Evolutionary conservation across 1,140 invertebrate species (phyloP), one percentile per base, ranked within the genome.

Genomic region (Oedothorax gibbosus): DNA sequence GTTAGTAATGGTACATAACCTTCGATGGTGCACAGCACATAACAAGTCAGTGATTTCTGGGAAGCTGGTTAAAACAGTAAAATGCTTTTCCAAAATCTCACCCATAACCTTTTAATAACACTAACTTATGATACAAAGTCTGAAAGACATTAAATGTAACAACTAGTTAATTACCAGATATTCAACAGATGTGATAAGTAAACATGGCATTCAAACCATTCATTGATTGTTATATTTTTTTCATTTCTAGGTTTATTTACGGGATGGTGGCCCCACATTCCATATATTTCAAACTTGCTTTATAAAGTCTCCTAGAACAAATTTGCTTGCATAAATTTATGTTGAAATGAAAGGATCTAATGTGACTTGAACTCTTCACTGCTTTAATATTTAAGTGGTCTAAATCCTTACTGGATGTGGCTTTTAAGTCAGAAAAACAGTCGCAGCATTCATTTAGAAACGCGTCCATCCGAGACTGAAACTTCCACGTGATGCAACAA

Each of bases 31-130:
- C 35, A 35, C 35, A 35, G 5, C 35, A 35, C 35, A 35, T 35
- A 35, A 35, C 35, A 35, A 35, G 35, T 35, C 35, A 35, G 5
- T 35, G 35, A 35, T 5, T 35, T 35, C 35, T 35, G 35, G 35
- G 35, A 35, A 35, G 18, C 12, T 18, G 51, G 7, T 15, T 75
- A 57, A 75, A 75, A 75, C 72, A 57, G 72, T 21, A 84, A 84
- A 69, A 75, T 84, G 81, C 81, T 60, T 84, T 84, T 84, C 81
- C 72, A 84, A 84, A 84, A 84, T 84, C 81, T 84, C 81, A 76
- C 65, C 49, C 56, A 49, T 64, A 64, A 62, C 68, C 14, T 53
- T 53, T 64, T n/a, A 60, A 53, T 51, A 66, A 53, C n/a, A 73
- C 50, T 71, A 82, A 73, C 57, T 64, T 64, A 72, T 81, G 69